Percentiles rank a stretch among this genome's conserved stretches.
Conservation (phyloP, 1,140 invertebrate genomes). For the Phymorhynchus buccinoides region DNA sequence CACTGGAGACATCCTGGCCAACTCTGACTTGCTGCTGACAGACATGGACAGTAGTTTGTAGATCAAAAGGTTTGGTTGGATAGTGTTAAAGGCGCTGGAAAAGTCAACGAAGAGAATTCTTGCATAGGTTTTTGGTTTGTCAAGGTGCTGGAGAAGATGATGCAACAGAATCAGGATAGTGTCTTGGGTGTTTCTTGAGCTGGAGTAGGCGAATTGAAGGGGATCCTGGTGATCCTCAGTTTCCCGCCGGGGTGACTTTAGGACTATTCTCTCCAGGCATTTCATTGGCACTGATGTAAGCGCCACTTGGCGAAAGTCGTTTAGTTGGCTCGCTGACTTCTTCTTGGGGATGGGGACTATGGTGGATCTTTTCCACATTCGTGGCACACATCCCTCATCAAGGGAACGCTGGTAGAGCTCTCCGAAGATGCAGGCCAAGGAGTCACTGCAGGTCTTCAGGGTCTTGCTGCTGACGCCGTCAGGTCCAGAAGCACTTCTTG, state of each 20-base stretch:
- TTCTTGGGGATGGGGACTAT: conserved; percentile 21
- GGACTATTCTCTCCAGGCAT: neutral
- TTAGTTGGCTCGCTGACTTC: neutral
- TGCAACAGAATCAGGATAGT: too few species aligned
- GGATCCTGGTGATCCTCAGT: neutral
- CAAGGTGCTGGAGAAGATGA: too few species aligned
- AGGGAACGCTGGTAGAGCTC: neutral
- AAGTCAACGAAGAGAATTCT: too few species aligned
- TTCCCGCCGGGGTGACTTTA: neutral
- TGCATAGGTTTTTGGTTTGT: too few species aligned
- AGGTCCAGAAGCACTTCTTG: neutral
- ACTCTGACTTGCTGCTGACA: too few species aligned
- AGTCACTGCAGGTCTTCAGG: neutral
- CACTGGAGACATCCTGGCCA: too few species aligned
- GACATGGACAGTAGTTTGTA: too few species aligned
- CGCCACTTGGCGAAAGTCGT: conserved; percentile 20
- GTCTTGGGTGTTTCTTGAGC: too few species aligned
- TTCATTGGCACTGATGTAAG: neutral
- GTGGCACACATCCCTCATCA: neutral
- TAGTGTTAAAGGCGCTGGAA: too few species aligned
- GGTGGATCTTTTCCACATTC: neutral
- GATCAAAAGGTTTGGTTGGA: too few species aligned
- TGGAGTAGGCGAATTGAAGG: too few species aligned
- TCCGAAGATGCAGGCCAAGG: neutral
- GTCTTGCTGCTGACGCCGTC: neutral